Evolutionary conservation across 2,888 invertebrate species (phyloP), one percentile per base, ranked within the genome.

Genomic region (Deilephila elpenor): DNA sequence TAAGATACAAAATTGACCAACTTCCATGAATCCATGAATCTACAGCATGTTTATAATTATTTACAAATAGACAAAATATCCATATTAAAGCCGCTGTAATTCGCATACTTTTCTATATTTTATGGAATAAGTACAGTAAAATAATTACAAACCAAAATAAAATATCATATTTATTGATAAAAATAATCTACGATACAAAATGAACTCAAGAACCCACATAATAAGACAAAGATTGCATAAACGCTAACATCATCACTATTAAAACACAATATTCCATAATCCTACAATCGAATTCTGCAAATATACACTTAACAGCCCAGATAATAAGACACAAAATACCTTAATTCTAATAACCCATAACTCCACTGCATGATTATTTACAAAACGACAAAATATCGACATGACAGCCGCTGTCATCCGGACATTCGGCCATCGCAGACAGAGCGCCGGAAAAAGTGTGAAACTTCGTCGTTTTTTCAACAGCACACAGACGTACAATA

Each of bases 361-460:
- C n/a, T 62, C 62, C 34, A n/a, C 37, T 17, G 62, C 67, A 44
- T 67, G 51, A 67, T 67, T 67, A 44, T 67, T n/a, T 67, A 67
- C 20, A 67, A 67, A 37, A 67, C 51, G 34, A 62, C 34, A 17
- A n/a, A 62, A 20, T 17, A 44, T 44, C 44, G 44, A 67, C 44
- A 67, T 67, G 67, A 67, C 67, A 56, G n/a, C n/a, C 17, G 51
- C n/a, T 51, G 67, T 67, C 67, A 67, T 56, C 56, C 56, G 4
- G n/a, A 44, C 51, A 67, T 44, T 44, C 62, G 44, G 67, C 44
- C 37, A 51, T 25, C 67, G 67, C 19, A 67, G 67, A 67, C 67
- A 44, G 20, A 25, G 51, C 67, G 67, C 44, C 37, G 80, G 82
- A 86, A 86, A 85, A 84, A 86, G 84, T 86, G 84, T 86, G 77